phyloP scores from a whole-genome alignment of 2,113 vertebrate genomes.

The Chlorodrepanis virens region DNA sequence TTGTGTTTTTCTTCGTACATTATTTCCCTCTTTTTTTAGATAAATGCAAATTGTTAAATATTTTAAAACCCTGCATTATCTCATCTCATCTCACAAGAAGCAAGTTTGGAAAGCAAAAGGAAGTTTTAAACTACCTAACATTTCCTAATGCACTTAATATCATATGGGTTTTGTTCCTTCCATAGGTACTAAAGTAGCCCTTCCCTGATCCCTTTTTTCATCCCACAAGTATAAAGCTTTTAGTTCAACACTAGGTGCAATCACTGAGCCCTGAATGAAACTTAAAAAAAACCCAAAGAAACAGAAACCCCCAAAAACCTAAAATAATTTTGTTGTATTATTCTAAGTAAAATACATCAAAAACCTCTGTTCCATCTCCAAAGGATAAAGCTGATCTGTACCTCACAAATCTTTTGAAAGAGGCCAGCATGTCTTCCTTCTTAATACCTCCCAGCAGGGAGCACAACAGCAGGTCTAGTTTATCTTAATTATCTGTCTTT shows the following conservation, averaged over 20 bases:
- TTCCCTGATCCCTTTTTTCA: neutral
- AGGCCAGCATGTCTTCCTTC: neutral
- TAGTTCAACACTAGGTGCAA: neutral
- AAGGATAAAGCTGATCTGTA: neutral
- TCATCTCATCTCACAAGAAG: neutral
- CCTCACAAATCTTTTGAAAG: conserved; percentile 7
- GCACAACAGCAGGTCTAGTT: conserved; percentile 25
- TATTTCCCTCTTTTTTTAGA: neutral
- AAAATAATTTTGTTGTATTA: neutral
- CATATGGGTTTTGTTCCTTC: neutral
- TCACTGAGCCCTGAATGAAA: neutral
- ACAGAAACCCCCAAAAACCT: neutral
- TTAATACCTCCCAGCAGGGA: conserved; percentile 25
- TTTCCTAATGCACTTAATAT: neutral
- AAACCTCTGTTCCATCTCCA: neutral
- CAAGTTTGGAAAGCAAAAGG: neutral
- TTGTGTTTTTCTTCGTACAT: conserved; percentile 45
- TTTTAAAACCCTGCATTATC: neutral
- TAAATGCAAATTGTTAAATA: conserved; percentile 34
- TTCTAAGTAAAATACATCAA: neutral
- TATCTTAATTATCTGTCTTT: conserved; percentile 57
- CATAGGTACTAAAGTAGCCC: neutral
- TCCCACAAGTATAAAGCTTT: neutral
- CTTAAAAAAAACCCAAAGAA: neutral
- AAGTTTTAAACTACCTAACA: neutral